Evolutionary conservation across 1,140 invertebrate species (phyloP).

Genomic region (Drosophila baimaii): DNA sequence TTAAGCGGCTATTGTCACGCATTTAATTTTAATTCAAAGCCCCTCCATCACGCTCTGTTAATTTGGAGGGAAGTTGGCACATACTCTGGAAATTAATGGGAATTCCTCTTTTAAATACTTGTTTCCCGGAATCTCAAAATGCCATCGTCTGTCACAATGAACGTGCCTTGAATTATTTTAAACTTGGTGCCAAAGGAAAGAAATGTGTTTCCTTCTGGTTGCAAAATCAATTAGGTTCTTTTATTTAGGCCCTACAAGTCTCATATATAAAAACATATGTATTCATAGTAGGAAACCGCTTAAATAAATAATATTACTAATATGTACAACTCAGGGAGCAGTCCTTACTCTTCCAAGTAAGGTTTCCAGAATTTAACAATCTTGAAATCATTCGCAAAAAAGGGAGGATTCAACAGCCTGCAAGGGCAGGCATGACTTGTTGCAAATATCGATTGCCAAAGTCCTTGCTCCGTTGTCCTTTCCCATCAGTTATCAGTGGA

Average conservation of each 20-base stretch:
- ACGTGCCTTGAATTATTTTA: constrained; percentile 10
- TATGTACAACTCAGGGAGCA: too few species aligned
- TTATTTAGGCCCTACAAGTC: neutral
- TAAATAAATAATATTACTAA: neutral
- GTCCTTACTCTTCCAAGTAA: neutral
- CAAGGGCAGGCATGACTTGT: constrained; percentile 56
- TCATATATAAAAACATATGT: too few species aligned
- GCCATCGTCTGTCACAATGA: constrained; percentile 1
- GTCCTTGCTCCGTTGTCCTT: constrained; percentile 19
- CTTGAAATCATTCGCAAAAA: neutral
- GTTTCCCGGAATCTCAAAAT: constrained; percentile 3
- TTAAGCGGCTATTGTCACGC: neutral
- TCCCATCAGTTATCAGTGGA: constrained; percentile 35
- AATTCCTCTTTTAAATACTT: constrained; percentile 12
- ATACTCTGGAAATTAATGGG: neutral
- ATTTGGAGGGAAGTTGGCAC: neutral
- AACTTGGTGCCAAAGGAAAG: neutral
- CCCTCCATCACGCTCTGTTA: neutral
- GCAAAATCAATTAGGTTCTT: neutral
- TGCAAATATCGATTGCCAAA: constrained; percentile 74
- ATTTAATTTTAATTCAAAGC: neutral
- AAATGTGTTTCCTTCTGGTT: neutral
- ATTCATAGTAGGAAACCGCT: too few species aligned
- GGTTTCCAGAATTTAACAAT: neutral
- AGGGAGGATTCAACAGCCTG: neutral